These are phyloP conservation scores for Stegodyphus dumicola DNA, from an alignment of 1,140 invertebrate genomes.

Conservation along the genomic window DNA sequence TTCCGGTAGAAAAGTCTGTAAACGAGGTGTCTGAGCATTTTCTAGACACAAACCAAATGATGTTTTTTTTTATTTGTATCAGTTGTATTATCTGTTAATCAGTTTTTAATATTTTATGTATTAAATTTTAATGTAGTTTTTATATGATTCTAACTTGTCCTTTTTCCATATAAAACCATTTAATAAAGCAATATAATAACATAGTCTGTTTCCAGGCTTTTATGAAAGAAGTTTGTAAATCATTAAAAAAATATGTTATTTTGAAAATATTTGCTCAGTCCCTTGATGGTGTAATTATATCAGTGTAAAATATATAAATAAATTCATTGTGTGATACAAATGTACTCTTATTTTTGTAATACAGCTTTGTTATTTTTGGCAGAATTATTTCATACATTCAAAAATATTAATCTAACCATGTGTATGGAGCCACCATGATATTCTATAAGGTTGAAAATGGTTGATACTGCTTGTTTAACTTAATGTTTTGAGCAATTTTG, in stretches of 20 bases:
- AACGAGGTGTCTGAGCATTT: conserved; percentile 57
- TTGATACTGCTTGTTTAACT: no score
- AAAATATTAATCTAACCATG: no score
- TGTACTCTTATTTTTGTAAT: not conserved
- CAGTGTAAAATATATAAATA: conserved; percentile 56
- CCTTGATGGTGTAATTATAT: conserved; percentile 51
- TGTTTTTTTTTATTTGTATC: not conserved
- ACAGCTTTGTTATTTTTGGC: no score
- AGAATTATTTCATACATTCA: no score
- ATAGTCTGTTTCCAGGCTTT: not conserved
- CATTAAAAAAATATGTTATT: conserved; percentile 34
- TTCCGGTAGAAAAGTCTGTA: no score
- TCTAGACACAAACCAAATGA: conserved; percentile 3
- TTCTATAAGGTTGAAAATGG: no score
- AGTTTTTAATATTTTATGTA: conserved; percentile 9
- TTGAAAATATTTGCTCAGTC: conserved; percentile 58
- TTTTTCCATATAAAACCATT: not conserved
- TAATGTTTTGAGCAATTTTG: no score
- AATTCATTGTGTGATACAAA: conserved; percentile 50
- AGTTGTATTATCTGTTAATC: not conserved
- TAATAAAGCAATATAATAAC: conserved; percentile 11
- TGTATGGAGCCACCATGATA: no score
- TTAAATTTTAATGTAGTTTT: not conserved
- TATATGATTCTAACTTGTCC: not conserved
- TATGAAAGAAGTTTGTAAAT: conserved; percentile 41